These are phyloP conservation scores for Danio choprae DNA, from an alignment of 2,797 vertebrate genomes.

Conservation along the genomic window DNA sequence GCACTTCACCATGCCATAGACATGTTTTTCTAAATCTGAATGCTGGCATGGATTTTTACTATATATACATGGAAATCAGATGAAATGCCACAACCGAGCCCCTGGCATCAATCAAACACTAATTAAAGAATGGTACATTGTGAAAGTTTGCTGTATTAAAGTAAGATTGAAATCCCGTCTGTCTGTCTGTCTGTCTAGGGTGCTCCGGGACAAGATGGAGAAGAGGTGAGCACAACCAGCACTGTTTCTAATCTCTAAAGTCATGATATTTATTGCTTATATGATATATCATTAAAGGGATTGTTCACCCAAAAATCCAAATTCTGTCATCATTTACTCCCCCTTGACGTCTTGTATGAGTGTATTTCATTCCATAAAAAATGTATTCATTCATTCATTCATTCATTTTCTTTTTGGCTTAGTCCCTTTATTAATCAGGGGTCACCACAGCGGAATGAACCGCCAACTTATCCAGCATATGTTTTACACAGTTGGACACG, in stretches of 20 bases:
- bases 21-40: neutral
- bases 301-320: too few relatives aligned
- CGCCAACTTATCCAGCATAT: too few relatives aligned
- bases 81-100: too few relatives aligned
- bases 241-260: conserved; percentile 1
- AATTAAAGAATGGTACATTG: neutral
- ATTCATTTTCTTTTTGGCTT: too few relatives aligned
- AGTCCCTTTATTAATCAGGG: too few relatives aligned
- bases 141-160: neutral
- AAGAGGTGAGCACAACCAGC: conserved; percentile 68
- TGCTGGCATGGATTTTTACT: neutral
- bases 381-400: too few relatives aligned
- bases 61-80: too few relatives aligned
- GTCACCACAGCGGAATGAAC: too few relatives aligned
- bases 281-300: neutral
- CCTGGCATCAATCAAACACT: conserved; percentile 2
- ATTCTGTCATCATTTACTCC: neutral
- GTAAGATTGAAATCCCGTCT: conserved; percentile 19
- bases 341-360: too few relatives aligned
- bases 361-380: too few relatives aligned
- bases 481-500: too few relatives aligned
- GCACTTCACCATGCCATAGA: neutral
- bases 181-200: conserved; percentile 65
- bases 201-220: conserved; percentile 72
- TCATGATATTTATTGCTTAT: neutral